Evolutionary conservation across 2,888 invertebrate genomes (phyloP).

Genomic region (Caenorhabditis becei): DNA sequence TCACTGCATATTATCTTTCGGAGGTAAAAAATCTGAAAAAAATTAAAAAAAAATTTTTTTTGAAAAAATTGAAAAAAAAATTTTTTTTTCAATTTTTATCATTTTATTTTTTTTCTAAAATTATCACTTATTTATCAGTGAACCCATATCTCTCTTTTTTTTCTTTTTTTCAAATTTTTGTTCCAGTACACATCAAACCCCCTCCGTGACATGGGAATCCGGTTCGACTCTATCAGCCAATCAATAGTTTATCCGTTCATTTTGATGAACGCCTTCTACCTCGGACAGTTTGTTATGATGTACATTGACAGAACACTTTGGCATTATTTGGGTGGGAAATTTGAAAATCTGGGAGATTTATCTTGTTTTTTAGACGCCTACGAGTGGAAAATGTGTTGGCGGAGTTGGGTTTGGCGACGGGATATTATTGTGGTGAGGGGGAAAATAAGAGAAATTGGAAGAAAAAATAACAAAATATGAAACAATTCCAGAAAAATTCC

Average conservation of each 20-base stretch:
- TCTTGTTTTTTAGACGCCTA: slow-evolving; percentile 60
- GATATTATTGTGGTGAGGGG: slow-evolving; percentile 70
- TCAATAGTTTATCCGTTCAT: slow-evolving; percentile 64
- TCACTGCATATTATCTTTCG: slow-evolving; percentile 56
- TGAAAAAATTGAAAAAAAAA: not conserved
- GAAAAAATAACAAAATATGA: not conserved
- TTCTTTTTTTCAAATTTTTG: too few species aligned
- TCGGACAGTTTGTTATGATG: slow-evolving; percentile 73
- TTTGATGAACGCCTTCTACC: slow-evolving; percentile 70
- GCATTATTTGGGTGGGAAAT: slow-evolving; percentile 66
- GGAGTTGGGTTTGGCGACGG: slow-evolving; percentile 69
- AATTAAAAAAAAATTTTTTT: not conserved
- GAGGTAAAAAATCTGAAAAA: slow-evolving; percentile 56
- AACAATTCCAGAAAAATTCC: not conserved
- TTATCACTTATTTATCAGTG: too few species aligned
- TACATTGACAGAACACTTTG: slow-evolving; percentile 69
- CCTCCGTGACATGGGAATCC: slow-evolving; percentile 72
- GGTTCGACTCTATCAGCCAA: slow-evolving; percentile 35
- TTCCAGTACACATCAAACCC: slow-evolving; percentile 54
- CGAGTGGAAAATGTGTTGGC: slow-evolving; percentile 66
- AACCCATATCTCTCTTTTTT: not conserved
- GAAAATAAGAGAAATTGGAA: not conserved
- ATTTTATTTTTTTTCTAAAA: not conserved
- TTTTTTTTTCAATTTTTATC: not conserved
- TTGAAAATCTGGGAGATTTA: too few species aligned